phyloP scores from a whole-genome alignment of 2,113 vertebrate species.

The Tychaedon coryphoeus region DNA sequence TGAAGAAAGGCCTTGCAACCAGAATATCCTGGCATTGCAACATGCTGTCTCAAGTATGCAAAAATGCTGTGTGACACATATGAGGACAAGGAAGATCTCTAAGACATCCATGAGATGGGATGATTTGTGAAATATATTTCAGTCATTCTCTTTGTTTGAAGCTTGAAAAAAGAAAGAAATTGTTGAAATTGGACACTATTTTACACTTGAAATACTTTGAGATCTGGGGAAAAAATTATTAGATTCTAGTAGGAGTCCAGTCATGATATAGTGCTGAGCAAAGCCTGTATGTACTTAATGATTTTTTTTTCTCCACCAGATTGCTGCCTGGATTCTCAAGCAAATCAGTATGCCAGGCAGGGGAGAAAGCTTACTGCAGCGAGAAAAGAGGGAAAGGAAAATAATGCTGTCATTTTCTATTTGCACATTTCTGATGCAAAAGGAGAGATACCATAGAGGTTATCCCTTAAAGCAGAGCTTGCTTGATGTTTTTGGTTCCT shows the following conservation, averaged over 20 bases:
- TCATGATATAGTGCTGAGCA: neutral
- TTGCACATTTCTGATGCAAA: neutral
- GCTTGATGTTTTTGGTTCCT: neutral
- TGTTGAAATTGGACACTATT: neutral
- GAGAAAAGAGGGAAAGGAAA: neutral
- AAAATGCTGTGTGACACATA: neutral
- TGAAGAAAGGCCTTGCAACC: neutral
- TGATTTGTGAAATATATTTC: neutral
- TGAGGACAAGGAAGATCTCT: neutral
- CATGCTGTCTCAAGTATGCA: neutral
- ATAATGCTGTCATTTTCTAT: neutral
- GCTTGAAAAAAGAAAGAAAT: neutral
- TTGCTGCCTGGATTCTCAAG: neutral
- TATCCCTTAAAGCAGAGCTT: neutral
- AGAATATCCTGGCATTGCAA: neutral
- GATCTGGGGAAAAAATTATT: neutral
- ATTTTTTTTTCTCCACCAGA: conserved; percentile 2
- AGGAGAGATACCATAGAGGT: neutral
- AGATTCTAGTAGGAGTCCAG: neutral
- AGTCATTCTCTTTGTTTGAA: neutral
- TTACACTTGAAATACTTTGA: neutral
- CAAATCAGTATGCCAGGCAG: conserved; percentile 5
- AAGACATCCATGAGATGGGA: neutral
- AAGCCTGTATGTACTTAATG: neutral
- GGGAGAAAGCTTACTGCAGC: neutral